Percentiles rank a stretch among this genome's conserved stretches.
Evolutionary conservation across 2,888 invertebrate species (phyloP).

Genomic region (Amaurobius ferox): DNA sequence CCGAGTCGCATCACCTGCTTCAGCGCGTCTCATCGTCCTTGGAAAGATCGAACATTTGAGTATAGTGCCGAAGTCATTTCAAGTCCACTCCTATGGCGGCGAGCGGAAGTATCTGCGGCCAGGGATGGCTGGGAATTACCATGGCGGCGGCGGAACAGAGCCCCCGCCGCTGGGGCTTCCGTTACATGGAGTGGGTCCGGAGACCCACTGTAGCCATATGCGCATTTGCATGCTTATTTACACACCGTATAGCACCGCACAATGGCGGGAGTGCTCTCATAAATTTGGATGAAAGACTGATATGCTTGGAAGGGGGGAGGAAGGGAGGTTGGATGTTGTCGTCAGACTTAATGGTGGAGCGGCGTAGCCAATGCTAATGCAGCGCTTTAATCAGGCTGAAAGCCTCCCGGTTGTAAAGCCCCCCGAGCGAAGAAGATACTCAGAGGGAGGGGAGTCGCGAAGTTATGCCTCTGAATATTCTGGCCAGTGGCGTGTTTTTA

Average conservation of each 20-base stretch:
- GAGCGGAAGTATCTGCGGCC: constrained; percentile 66
- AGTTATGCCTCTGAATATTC: constrained; percentile 33
- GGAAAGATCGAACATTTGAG: too few species aligned
- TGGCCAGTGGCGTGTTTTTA: neutral
- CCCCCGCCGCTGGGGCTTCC: constrained; percentile 37
- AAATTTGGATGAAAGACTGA: constrained; percentile 71
- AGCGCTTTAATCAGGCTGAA: constrained; percentile 70
- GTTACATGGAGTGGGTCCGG: constrained; percentile 8
- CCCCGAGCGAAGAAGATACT: too few species aligned
- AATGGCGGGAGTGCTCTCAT: constrained; percentile 60
- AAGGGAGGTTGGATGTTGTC: constrained; percentile 11
- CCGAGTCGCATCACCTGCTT: too few species aligned
- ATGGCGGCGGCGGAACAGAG: constrained; percentile 46
- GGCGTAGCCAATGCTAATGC: constrained; percentile 58
- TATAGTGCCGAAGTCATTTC: too few species aligned
- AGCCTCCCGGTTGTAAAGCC: constrained; percentile 57
- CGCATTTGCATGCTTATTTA: constrained; percentile 72
- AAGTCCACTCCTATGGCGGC: too few species aligned
- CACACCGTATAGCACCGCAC: constrained; percentile 63
- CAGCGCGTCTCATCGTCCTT: too few species aligned
- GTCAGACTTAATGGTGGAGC: constrained; percentile 40
- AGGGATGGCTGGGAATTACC: constrained; percentile 33
- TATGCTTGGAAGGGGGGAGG: constrained; percentile 31
- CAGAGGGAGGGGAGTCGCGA: too few species aligned
- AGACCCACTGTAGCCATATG: constrained; percentile 70